These are phyloP conservation scores for Lepidotrigona ventralis DNA, from an alignment of 1,140 invertebrate genomes.

Conservation along the genomic window DNA sequence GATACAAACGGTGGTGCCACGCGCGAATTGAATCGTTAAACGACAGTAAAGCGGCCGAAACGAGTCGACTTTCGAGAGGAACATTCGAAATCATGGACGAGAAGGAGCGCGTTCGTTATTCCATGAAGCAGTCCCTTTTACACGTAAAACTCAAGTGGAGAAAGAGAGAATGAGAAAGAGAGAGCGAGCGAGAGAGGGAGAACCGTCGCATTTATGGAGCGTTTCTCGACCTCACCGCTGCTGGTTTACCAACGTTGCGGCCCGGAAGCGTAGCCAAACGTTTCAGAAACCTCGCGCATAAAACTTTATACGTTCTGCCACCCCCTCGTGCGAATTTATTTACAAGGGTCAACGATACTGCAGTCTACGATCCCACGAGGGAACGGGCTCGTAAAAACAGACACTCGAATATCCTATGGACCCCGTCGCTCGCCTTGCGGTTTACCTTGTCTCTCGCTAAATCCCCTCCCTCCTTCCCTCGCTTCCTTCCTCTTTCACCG, in stretches of 20 bases:
- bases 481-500: no score
- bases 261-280: conserved; percentile 9
- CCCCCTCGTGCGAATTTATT: conserved; percentile 7
- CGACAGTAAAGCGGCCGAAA: not conserved
- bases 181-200: not conserved
- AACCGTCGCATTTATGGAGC: not conserved
- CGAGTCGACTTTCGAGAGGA: not conserved
- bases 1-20: not conserved
- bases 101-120: not conserved
- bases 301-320: conserved; percentile 12
- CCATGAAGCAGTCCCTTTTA: not conserved
- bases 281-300: not conserved
- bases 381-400: conserved; percentile 26
- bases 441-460: no score
- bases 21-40: not conserved
- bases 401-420: conserved; percentile 1
- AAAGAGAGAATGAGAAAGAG: no score
- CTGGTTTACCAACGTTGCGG: not conserved
- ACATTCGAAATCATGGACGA: not conserved
- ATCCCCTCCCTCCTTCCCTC: not conserved
- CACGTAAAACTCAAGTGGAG: not conserved
- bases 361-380: not conserved
- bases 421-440: no score
- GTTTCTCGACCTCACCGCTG: not conserved
- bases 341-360: conserved; percentile 3